Conservation (phyloP, 92 coral and sea anemone species). For the Phymanthus crucifer region DNA sequence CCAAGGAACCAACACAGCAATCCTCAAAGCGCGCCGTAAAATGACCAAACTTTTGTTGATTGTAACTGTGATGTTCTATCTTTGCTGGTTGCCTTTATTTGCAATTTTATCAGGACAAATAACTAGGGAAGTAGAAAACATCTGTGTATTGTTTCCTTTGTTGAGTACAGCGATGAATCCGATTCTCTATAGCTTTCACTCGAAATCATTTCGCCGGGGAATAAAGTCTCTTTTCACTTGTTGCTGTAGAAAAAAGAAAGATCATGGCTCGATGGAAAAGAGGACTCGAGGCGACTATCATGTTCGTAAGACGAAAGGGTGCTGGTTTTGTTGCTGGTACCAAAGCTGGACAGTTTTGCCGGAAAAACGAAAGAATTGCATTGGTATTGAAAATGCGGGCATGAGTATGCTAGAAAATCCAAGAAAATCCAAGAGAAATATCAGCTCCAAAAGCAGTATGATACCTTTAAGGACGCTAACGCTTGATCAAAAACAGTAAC, state of each 20-base stretch:
- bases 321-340: too few species aligned
- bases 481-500: too few species aligned
- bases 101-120: not conserved
- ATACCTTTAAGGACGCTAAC: too few species aligned
- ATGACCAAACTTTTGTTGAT: constrained; percentile 25
- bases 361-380: not conserved
- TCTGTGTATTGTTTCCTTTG: constrained; percentile 2
- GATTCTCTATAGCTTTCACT: constrained; percentile 22
- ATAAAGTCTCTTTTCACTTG: constrained; percentile 16
- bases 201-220: constrained; percentile 25
- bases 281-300: not conserved
- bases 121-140: not conserved
- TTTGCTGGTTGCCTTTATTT: constrained; percentile 29
- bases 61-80: constrained; percentile 24
- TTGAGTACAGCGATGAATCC: constrained; percentile 20
- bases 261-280: not conserved
- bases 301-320: not conserved
- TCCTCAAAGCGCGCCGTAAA: constrained; percentile 32
- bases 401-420: too few species aligned
- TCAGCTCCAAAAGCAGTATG: too few species aligned
- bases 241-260: constrained; percentile 10
- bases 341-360: not conserved
- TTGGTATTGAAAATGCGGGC: too few species aligned
- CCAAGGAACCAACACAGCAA: constrained; percentile 30
- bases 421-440: too few species aligned